Evolutionary conservation across 2,888 invertebrate species (phyloP).

Genomic region (Bellardia pandia): DNA sequence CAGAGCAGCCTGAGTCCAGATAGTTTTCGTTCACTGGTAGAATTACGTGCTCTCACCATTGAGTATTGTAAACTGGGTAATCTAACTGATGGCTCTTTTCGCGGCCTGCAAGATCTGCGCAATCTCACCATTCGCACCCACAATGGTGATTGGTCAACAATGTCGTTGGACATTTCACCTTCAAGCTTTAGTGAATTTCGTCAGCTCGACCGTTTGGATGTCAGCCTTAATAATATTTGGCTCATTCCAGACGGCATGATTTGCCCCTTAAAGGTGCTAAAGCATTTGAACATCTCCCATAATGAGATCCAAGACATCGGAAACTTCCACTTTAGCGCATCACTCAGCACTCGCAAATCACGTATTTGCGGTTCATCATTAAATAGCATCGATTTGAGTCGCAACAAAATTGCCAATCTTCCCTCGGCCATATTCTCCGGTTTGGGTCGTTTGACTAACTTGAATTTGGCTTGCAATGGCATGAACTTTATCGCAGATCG

Average conservation of each 20-base stretch:
- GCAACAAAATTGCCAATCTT: constrained; percentile 93
- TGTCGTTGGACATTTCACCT: constrained; percentile 92
- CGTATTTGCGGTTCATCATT: constrained; percentile 87
- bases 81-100: constrained; percentile 92
- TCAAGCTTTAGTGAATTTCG: constrained; percentile 91
- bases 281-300: constrained; percentile 92
- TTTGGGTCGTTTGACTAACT: constrained; percentile 89
- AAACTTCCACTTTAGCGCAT: constrained; percentile 93
- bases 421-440: constrained; percentile 93
- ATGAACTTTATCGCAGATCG: constrained; percentile 94
- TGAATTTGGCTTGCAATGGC: constrained; percentile 94
- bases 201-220: constrained; percentile 92
- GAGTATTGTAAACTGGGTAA: constrained; percentile 94
- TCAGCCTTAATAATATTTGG: constrained; percentile 95
- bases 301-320: constrained; percentile 94
- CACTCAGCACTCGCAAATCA: constrained; percentile 83
- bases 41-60: constrained; percentile 91
- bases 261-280: constrained; percentile 92
- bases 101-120: constrained; percentile 91
- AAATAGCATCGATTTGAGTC: constrained; percentile 92
- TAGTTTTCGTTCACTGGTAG: constrained; percentile 92
- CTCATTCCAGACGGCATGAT: constrained; percentile 93
- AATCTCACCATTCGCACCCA: constrained; percentile 94
- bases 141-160: constrained; percentile 93
- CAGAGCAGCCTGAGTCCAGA: constrained; percentile 91